A percentile compares a stretch with the other conserved stretches of the same genome.
Evolutionary conservation across 2,797 vertebrate genomes (phyloP).

Genomic region (Mastacembelus armatus): DNA sequence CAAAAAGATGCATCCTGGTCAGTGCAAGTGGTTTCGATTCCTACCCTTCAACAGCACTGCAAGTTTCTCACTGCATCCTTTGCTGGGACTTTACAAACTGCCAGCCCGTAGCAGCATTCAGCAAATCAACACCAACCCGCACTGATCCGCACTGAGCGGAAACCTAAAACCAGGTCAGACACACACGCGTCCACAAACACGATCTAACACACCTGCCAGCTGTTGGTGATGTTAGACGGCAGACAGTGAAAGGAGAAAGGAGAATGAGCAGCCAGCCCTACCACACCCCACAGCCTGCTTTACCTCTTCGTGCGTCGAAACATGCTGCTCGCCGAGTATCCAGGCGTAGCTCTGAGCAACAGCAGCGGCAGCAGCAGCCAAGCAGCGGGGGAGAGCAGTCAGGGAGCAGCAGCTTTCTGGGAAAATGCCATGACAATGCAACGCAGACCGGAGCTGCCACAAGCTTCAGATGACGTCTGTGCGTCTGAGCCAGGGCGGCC

Average conservation of each 20-base stretch:
- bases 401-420: constrained; percentile 37
- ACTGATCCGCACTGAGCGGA: constrained; percentile 12
- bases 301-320: constrained; percentile 77
- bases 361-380: constrained; percentile 25
- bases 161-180: constrained; percentile 23
- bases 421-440: constrained; percentile 37
- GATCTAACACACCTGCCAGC: constrained; percentile 15
- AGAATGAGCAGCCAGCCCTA: neutral
- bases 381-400: constrained; percentile 29
- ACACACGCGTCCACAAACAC: neutral
- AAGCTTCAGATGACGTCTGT: constrained; percentile 44
- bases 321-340: constrained; percentile 55
- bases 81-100: too few relatives aligned
- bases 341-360: constrained; percentile 41
- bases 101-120: too few relatives aligned
- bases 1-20: too few relatives aligned
- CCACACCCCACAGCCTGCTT: constrained; percentile 27
- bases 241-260: neutral
- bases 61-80: too few relatives aligned
- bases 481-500: constrained; percentile 43
- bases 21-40: too few relatives aligned
- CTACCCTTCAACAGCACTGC: too few relatives aligned
- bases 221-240: constrained; percentile 26
- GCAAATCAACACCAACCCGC: neutral
- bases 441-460: constrained; percentile 31